phyloP scores from a whole-genome alignment of 2,113 vertebrate species.

The Heteronetta atricapilla region DNA sequence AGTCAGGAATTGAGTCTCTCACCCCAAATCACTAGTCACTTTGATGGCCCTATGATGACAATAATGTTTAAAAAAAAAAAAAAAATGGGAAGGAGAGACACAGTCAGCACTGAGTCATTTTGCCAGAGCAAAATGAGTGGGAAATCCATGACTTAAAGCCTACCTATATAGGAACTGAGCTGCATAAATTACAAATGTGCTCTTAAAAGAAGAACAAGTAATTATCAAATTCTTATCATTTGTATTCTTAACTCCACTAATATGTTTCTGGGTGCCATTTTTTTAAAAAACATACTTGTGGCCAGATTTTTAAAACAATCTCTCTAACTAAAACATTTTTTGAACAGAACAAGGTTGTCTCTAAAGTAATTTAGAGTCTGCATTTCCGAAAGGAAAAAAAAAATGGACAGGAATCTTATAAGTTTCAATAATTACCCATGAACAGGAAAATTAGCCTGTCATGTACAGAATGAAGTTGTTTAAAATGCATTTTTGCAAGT shows the following conservation, averaged over 20 bases:
- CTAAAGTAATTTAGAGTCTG: background rate
- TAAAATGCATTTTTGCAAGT: conserved; percentile 41
- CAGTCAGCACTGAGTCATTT: background rate
- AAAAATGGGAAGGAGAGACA: background rate
- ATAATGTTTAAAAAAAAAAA: background rate
- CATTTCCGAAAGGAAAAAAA: background rate
- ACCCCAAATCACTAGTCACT: background rate
- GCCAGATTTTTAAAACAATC: background rate
- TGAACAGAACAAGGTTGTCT: background rate
- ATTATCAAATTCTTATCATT: background rate
- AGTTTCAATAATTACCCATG: conserved; percentile 14
- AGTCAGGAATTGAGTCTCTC: background rate
- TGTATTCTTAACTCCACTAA: background rate
- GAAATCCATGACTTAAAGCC: background rate
- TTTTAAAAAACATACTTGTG: background rate
- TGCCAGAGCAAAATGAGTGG: background rate
- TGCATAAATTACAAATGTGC: background rate
- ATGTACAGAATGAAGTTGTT: conserved; percentile 25
- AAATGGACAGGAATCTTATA: background rate
- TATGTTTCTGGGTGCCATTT: background rate
- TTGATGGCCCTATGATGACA: background rate
- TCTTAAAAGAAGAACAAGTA: background rate
- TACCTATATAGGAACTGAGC: background rate
- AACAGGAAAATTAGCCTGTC: conserved; percentile 54
- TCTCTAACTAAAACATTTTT: background rate